Percentiles rank a stretch among this genome's conserved stretches.
These are phyloP conservation scores for Cariama cristata DNA, from an alignment of 2,113 vertebrate genomes.

Conservation along the genomic window DNA sequence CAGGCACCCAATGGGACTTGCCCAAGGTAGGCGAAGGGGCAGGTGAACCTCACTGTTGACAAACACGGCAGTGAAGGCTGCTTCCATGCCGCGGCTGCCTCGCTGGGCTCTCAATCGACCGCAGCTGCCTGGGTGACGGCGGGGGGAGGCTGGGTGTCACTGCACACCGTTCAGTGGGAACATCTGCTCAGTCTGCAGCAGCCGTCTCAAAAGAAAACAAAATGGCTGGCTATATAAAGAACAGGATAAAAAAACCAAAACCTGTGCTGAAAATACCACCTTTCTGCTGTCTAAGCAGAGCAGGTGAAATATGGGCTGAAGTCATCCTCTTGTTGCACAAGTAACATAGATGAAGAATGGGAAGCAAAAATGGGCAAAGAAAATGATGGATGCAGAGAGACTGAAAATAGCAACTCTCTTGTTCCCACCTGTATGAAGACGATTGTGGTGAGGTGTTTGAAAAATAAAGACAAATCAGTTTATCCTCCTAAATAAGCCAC, in stretches of 20 bases:
- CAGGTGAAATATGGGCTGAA: conserved; percentile 1
- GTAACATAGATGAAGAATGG: background rate
- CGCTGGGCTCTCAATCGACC: background rate
- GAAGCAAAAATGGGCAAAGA: background rate
- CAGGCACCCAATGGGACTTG: background rate
- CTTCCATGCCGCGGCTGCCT: fast-evolving
- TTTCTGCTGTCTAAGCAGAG: conserved; percentile 29
- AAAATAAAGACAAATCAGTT: background rate
- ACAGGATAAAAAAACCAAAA: background rate
- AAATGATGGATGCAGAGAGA: background rate
- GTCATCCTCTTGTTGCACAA: background rate
- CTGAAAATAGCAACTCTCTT: background rate
- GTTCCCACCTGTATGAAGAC: background rate
- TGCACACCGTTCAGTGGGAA: background rate
- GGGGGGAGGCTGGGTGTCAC: background rate
- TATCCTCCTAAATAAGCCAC: background rate
- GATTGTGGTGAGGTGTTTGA: background rate
- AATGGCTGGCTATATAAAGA: conserved; percentile 46
- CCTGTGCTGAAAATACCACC: background rate
- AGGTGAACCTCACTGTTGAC: background rate
- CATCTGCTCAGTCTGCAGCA: conserved; percentile 51
- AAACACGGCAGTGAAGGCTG: background rate
- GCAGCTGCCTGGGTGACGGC: fast-evolving
- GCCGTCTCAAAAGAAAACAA: conserved; percentile 9
- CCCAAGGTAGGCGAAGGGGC: background rate